Percentiles rank a stretch among this genome's conserved stretches.
Evolutionary conservation across 2,888 invertebrate genomes (phyloP).

Genomic region (Hydropsyche betteni): DNA sequence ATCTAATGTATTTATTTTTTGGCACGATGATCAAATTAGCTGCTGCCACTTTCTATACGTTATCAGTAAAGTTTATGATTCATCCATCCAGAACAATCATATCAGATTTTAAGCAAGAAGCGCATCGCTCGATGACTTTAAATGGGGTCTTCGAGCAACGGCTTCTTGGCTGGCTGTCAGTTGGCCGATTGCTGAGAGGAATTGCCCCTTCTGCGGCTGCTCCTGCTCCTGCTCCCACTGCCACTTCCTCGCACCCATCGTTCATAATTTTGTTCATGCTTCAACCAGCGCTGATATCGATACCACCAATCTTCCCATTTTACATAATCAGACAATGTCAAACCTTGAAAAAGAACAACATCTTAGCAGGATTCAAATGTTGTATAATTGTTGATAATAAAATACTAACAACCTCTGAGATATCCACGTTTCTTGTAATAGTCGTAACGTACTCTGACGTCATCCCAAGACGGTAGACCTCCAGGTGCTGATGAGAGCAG

Average conservation of each 20-base stretch:
- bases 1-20: too few species aligned
- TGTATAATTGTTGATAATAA: not conserved
- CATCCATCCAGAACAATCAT: too few species aligned
- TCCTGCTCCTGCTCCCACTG: conserved; percentile 56
- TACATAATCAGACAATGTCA: conserved; percentile 82
- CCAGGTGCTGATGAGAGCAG: conserved; percentile 76
- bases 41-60: too few species aligned
- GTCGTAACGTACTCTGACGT: conserved; percentile 85
- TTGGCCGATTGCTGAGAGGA: conserved; percentile 36
- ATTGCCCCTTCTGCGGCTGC: conserved; percentile 58
- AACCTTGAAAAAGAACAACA: conserved; percentile 55
- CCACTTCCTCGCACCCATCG: conserved; percentile 70
- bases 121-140: conserved; percentile 4
- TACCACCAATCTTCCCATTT: conserved; percentile 98
- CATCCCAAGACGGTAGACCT: conserved; percentile 85
- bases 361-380: not conserved
- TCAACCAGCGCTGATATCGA: conserved; percentile 90
- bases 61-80: too few species aligned
- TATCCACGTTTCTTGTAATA: conserved; percentile 91
- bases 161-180: conserved; percentile 32
- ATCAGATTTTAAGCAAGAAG: not conserved
- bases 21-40: too few species aligned
- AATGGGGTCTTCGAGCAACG: conserved; percentile 28
- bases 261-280: conserved; percentile 80
- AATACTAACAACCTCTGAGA: conserved; percentile 68